Evolutionary conservation across 2,888 invertebrate genomes (phyloP), one percentile per base, ranked within the genome.

Genomic region (Syritta pipiens): DNA sequence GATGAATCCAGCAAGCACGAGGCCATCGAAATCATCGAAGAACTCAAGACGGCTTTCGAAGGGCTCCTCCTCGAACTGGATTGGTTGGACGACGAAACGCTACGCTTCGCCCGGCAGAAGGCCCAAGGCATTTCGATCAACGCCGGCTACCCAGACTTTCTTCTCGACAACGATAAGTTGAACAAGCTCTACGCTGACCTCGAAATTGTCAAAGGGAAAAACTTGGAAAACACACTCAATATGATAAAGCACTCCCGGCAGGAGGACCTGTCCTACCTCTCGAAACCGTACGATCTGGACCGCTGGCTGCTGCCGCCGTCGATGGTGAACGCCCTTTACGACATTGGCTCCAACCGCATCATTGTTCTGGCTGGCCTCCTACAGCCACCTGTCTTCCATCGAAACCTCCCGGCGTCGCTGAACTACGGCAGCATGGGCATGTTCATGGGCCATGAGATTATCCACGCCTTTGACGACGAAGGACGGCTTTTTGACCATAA

Each of bases 11-110:
- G 77, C 12, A 96, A 82, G 55, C 62, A 75, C 7, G 82, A 75
- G 10, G 96, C 96, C 0, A 94, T 96, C 87, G 91, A 93, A 32
- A 97, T 98, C 96, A 96, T 97, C 32, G 93, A 94, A 83, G 93
- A 95, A 85, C 91, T 98, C 0, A 90, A 96, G 24, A 91, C 91
- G 22, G 95, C 97, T 0, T 98, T 98, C 88, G 95, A 95, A 85
- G 91, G 92, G 63, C 95, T 97, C 85, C 91, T 98, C 6, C 91
- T 92, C 81, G 93, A 94, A 77, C 89, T 97, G 68, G 92, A 93
- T 57, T 98, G 98, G 98, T 97, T 98, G 97, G 97, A 98, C 84
- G 89, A 91, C 1, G 94, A 95, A 85, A 98, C 98, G 0, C 91
- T 94, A 81, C 89, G 90, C 20, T 92, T 95, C 3, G 97, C 97